Conservation (phyloP, 2,888 invertebrate genomes). For the Synergus itoensis region DNA sequence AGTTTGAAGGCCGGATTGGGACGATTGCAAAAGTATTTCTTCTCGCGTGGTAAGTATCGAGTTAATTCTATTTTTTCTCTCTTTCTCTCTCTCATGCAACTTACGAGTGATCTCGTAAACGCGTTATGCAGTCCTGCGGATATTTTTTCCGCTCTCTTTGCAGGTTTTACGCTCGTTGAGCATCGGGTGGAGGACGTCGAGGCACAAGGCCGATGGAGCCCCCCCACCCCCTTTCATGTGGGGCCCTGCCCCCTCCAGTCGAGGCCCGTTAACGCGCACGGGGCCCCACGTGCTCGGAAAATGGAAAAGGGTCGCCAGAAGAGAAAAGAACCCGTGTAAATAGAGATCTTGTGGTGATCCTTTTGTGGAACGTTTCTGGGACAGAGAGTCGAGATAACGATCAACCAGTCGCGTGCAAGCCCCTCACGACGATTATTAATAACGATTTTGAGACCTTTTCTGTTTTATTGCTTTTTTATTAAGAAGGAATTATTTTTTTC, state of each 20-base stretch:
- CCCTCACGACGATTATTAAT: constrained; percentile 49
- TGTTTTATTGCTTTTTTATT: not conserved
- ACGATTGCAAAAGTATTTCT: constrained; percentile 31
- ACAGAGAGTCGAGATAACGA: constrained; percentile 2
- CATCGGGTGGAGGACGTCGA: constrained; percentile 32
- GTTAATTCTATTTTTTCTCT: constrained; percentile 6
- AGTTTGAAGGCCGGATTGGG: constrained; percentile 31
- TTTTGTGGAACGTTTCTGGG: constrained; percentile 5
- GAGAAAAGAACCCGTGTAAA: not conserved
- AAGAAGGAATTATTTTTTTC: too few species aligned
- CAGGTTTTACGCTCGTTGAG: constrained; percentile 38
- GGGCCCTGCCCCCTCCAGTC: not conserved
- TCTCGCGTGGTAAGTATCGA: constrained; percentile 18
- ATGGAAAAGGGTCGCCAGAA: constrained; percentile 39
- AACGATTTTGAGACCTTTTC: constrained; percentile 5
- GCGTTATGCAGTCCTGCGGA: constrained; percentile 33
- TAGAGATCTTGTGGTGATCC: constrained; percentile 31
- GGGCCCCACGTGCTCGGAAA: constrained; percentile 54
- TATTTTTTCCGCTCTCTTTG: constrained; percentile 41
- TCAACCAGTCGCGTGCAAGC: constrained; percentile 45
- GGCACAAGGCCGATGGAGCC: constrained; percentile 31
- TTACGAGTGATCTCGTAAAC: constrained; percentile 31
- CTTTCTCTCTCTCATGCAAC: constrained; percentile 6
- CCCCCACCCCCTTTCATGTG: constrained; percentile 12
- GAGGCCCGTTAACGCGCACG: constrained; percentile 48